Conservation (phyloP, 2,888 invertebrate species). For the Chrysolina haemoptera region DNA sequence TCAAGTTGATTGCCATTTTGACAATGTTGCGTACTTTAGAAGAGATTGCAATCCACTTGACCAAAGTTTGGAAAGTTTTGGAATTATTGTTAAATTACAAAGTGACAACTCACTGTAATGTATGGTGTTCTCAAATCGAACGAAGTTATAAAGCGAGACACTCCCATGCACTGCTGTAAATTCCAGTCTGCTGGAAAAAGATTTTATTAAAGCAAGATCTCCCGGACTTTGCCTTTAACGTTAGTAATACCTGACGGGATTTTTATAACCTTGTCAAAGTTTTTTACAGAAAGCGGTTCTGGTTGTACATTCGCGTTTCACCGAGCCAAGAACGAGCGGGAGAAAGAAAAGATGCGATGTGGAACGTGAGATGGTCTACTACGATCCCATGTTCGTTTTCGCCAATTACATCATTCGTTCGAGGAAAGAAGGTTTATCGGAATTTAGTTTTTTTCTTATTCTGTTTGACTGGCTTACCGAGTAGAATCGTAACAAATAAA, state of each 20-base stretch:
- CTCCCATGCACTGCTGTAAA: not conserved
- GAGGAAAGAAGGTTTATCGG: conserved; percentile 19
- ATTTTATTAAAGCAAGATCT: conserved; percentile 3
- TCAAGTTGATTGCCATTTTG: too few species aligned
- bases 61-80: too few species aligned
- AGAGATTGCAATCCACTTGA: too few species aligned
- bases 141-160: not conserved
- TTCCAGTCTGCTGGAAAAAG: not conserved
- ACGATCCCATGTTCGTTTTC: conserved; percentile 19
- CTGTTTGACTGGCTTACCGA: conserved; percentile 1
- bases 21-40: too few species aligned
- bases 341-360: conserved; percentile 8
- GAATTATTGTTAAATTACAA: too few species aligned
- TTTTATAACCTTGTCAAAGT: conserved; percentile 24
- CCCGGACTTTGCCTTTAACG: conserved; percentile 19
- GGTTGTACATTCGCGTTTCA: conserved; percentile 9
- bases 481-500: not conserved
- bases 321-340: not conserved
- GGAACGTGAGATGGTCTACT: not conserved
- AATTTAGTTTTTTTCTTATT: conserved; percentile 14
- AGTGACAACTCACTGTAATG: too few species aligned
- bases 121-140: not conserved
- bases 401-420: conserved; percentile 21
- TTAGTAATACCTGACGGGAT: conserved; percentile 25
- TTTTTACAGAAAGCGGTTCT: conserved; percentile 15